Evolutionary conservation across 2,888 invertebrate genomes (phyloP).

Genomic region (Andrena minutula): DNA sequence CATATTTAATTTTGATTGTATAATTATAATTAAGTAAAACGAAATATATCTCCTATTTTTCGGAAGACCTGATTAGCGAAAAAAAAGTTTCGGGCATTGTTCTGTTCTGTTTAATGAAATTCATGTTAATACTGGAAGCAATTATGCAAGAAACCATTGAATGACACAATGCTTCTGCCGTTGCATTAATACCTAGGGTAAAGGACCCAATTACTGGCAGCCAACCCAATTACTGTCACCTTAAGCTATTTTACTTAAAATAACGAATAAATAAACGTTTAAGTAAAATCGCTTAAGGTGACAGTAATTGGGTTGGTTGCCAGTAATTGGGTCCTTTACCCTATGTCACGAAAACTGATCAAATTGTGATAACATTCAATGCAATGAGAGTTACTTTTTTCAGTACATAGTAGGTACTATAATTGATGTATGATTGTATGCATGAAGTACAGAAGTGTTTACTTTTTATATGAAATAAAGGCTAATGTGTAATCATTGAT

Average conservation of each 20-base stretch:
- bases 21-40: not conserved
- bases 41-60: not conserved
- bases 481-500: conserved; percentile 24
- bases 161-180: not conserved
- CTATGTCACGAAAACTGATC: not conserved
- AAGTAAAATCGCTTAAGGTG: too few relatives aligned
- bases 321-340: too few relatives aligned
- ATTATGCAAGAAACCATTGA: not conserved
- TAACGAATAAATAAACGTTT: too few relatives aligned
- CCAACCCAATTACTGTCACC: too few relatives aligned
- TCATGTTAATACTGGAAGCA: not conserved
- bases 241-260: too few relatives aligned
- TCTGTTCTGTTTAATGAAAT: conserved; percentile 14
- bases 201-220: too few relatives aligned
- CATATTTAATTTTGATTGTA: not conserved
- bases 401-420: conserved; percentile 12
- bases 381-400: conserved; percentile 12
- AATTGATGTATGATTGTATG: conserved; percentile 41
- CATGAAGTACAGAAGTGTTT: conserved; percentile 57
- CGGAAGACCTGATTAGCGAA: not conserved
- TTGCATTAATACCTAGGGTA: too few relatives aligned
- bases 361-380: conserved; percentile 19
- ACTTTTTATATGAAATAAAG: conserved; percentile 44
- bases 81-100: conserved; percentile 21
- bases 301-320: too few relatives aligned